Conservation (phyloP, 2,113 vertebrate species). For the Bucco capensis region DNA sequence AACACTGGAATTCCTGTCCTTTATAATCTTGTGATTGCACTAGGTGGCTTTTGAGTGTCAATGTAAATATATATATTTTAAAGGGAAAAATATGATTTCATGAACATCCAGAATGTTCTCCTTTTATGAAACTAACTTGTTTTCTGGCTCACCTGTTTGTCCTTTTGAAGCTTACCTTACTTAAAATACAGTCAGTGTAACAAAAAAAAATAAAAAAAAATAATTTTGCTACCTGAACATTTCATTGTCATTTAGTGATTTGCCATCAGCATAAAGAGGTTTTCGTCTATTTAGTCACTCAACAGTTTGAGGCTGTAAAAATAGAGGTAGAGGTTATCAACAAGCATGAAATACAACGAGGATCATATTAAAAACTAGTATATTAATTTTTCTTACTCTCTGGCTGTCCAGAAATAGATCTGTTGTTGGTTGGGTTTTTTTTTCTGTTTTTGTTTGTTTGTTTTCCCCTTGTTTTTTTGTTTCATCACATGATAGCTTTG, state of each 20-base stretch:
- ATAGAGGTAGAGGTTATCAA: not conserved
- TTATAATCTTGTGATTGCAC: not conserved
- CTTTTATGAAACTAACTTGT: not conserved
- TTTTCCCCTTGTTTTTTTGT: not conserved
- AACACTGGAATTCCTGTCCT: not conserved
- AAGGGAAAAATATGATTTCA: not conserved
- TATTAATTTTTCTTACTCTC: not conserved
- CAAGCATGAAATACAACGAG: not conserved
- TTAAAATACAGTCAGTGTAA: not conserved
- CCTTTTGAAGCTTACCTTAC: not conserved
- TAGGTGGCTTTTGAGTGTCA: not conserved
- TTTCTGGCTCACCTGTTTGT: not conserved
- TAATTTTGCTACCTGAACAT: not conserved
- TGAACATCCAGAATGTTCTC: not conserved
- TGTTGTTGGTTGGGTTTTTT: not conserved
- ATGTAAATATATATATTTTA: not conserved
- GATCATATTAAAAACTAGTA: not conserved
- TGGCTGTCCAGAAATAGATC: not conserved
- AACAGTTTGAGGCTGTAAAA: not conserved
- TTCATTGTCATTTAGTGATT: not conserved
- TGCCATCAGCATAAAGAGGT: not conserved
- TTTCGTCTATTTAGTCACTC: not conserved
- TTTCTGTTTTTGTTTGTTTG: not conserved
- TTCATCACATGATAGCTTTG: not conserved
- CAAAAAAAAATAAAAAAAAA: no score